Percentiles rank a stretch among this genome's conserved stretches.
phyloP scores from a whole-genome alignment of 2,888 invertebrate genomes.

The Dicroscelio sp. region DNA sequence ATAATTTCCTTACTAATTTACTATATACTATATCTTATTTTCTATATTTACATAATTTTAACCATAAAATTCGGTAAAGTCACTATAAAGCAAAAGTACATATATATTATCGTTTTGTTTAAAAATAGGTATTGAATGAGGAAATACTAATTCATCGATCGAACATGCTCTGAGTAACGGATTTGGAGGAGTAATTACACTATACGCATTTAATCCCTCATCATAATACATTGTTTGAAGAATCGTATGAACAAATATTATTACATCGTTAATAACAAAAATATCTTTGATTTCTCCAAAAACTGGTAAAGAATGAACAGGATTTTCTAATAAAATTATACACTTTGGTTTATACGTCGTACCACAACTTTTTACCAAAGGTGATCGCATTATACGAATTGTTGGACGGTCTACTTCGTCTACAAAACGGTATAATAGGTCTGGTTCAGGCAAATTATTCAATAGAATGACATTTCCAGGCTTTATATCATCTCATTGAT shows the following conservation, averaged over 20 bases:
- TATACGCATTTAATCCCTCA: slow-evolving; percentile 15
- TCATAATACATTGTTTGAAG: background rate
- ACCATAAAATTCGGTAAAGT: slow-evolving; percentile 23
- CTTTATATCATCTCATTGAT: slow-evolving; percentile 58
- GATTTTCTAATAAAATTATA: slow-evolving; percentile 13
- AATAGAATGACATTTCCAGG: slow-evolving; percentile 61
- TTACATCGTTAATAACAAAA: background rate
- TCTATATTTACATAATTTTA: slow-evolving; percentile 14
- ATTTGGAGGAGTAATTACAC: background rate
- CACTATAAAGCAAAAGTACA: slow-evolving; percentile 25
- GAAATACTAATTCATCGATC: slow-evolving; percentile 26
- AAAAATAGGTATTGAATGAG: slow-evolving; percentile 4
- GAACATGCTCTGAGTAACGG: background rate
- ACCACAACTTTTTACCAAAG: background rate
- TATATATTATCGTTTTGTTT: background rate
- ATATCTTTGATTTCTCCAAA: slow-evolving; percentile 14
- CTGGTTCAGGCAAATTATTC: slow-evolving; percentile 46
- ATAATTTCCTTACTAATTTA: background rate
- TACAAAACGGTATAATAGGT: slow-evolving; percentile 40
- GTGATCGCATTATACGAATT: slow-evolving; percentile 35
- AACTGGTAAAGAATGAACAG: background rate
- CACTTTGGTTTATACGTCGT: background rate
- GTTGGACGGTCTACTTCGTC: slow-evolving; percentile 31
- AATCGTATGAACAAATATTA: background rate
- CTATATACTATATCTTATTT: background rate